Base-by-base conservation (phyloP, 1,140 invertebrate species). In the Piezodorus guildinii region DNA sequence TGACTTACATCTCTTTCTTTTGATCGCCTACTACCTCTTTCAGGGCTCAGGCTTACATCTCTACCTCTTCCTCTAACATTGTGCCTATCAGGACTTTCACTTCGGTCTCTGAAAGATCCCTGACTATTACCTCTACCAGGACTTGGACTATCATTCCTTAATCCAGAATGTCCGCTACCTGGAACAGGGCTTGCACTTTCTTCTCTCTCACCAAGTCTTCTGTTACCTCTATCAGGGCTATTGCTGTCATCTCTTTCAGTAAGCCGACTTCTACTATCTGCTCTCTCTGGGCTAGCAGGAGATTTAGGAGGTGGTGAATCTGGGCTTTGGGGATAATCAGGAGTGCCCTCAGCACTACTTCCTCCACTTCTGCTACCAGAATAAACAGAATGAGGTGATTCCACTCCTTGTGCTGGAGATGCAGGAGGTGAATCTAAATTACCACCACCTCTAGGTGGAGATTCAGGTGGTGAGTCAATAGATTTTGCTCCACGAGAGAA, bases 361-460 rank as follows among this genome's bases (percentile, higher is more conserved):
- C 52, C 23, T 23, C 52, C 23, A 23, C 52, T 21, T 14, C 52
- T 19, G 56, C 17, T 45, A 34, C 43, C 51, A 43, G 43, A 62
- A 43, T 49, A 44, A 30, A 21, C 45, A 59, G 14, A 54, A 52
- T 27, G 56, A 27, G 63, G 49, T 27, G 62, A 56, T 62, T 65
- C 51, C 34, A 63, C 51, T 15, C 62, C 58, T 12, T 60, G 63
- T 15, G 64, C 65, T 1, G 68, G 68, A 15, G 68, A 69, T 14
- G 68, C 64, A 27, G 68, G 68, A 14, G 68, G 68, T 46, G 62
- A 65, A 56, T 69, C 68, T 54, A 69, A 65, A 54, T 69, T 64
- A 2, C 63, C 66, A 27, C 65, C 60, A 39, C 62, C 66, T 34
- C 62, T 61, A 30, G 65, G 67, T 25, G 68, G 68, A 46, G 65